Conservation (phyloP, 37 sponge, comb jelly and placozoan genomes). For the Theonella swinhoei region DNA sequence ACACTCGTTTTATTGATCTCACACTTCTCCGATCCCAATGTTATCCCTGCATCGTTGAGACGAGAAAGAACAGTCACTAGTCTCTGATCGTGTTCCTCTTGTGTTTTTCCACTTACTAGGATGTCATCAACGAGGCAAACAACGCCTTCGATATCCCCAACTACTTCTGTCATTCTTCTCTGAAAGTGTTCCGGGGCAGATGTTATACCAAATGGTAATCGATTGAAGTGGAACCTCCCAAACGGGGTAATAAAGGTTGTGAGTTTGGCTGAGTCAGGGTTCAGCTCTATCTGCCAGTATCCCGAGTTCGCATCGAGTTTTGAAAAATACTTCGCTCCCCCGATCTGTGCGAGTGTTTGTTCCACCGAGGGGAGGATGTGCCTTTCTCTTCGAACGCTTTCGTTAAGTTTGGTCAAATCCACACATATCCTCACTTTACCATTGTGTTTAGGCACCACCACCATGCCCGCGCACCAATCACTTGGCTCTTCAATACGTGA, state of each 20-base stretch:
- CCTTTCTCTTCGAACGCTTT: constrained; percentile 47
- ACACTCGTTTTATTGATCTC: constrained; percentile 8
- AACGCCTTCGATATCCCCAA: constrained; percentile 23
- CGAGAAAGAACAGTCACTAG: background rate
- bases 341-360: constrained; percentile 43
- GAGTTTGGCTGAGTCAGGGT: constrained; percentile 33
- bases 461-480: constrained; percentile 62
- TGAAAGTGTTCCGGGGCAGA: constrained; percentile 60
- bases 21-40: constrained; percentile 31
- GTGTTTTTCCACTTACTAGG: constrained; percentile 28
- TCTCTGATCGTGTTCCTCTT: constrained; percentile 15
- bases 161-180: constrained; percentile 17
- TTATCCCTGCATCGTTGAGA: background rate
- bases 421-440: constrained; percentile 54
- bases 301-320: constrained; percentile 67
- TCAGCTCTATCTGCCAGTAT: constrained; percentile 55
- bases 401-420: constrained; percentile 54
- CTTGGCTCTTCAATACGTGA: constrained; percentile 26
- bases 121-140: constrained; percentile 51
- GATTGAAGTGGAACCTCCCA: constrained; percentile 50
- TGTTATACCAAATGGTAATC: constrained; percentile 55
- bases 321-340: constrained; percentile 36
- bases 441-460: constrained; percentile 39
- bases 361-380: constrained; percentile 57
- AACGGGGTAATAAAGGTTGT: constrained; percentile 69